Base-by-base conservation (phyloP, 2,113 vertebrate species). In the Seriola quinqueradiata region DNA sequence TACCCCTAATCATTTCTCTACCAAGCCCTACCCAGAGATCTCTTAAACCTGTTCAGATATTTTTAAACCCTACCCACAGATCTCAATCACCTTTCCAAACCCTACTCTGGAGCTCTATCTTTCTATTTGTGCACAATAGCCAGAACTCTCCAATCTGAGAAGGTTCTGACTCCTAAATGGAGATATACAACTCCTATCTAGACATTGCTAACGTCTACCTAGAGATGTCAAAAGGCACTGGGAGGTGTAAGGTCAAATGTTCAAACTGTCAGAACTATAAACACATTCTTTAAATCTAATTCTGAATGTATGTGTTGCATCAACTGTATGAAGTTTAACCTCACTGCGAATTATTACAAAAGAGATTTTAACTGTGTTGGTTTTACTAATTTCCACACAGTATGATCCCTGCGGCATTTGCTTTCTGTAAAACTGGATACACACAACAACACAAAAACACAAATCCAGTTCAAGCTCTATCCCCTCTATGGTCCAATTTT, bases 371-470 rank as follows among this genome's bases (percentile, higher is more conserved):
- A 13, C 79, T 66, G 11, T 80, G 66, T 74, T 70, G 32, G 23
- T 67, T 83, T 87, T 57, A 63, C 19, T 81, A 70, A 83, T 79
- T 75, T 38, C 25, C 21, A 28, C 46, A 78, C 75, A 78, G 61
- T 70, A 54, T 67, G 57, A 85, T 64, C 59, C 63, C 38, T 63
- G 57, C 0, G 1, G 60, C 36, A 60, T 73, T 60, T 81, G 25
- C 9, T 42, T 72, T 3, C 14, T 80, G 60, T 32, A 50, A 85
- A 76, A 61, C 3, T 63, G 28, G 1, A 61, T 61, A 5, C 44
- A 77, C 81, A 75, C 36, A 70, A 87, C 88, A 86, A 40, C 60
- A 77, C 58, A 77, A 54, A 77, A 75, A 77, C 23, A 65, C 28
- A 80, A 44, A 79, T 66, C 13, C 25, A 79, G 28, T 32, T 82